Conservation (phyloP, 2,888 invertebrate species). For the Mallateleia sp. region DNA sequence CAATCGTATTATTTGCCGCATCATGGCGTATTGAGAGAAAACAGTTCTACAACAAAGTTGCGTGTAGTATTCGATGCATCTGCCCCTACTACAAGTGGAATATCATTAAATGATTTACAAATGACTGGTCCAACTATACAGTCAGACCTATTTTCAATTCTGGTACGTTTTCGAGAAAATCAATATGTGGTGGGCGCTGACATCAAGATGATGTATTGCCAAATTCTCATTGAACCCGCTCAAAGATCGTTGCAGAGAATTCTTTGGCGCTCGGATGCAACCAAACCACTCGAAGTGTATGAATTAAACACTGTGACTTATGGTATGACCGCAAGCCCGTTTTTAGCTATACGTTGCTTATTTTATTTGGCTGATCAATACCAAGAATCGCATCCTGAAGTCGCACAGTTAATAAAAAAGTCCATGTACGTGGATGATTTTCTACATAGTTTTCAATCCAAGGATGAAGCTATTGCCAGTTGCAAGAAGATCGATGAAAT, state of each 20-base stretch:
- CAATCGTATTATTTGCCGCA: slow-evolving; percentile 80
- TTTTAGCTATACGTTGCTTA: slow-evolving; percentile 74
- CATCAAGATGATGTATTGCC: slow-evolving; percentile 83
- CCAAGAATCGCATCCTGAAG: slow-evolving; percentile 1
- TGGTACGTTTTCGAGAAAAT: slow-evolving; percentile 76
- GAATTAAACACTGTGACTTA: slow-evolving; percentile 80
- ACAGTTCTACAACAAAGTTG: slow-evolving; percentile 80
- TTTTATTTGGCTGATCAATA: slow-evolving; percentile 34
- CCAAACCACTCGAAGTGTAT: slow-evolving; percentile 37
- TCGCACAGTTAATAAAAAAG: slow-evolving; percentile 6
- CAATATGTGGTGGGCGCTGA: slow-evolving; percentile 79
- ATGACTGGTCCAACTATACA: slow-evolving; percentile 79
- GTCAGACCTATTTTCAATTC: slow-evolving; percentile 66
- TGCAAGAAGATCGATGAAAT: slow-evolving; percentile 58
- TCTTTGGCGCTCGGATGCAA: slow-evolving; percentile 78
- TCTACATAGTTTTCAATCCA: slow-evolving; percentile 68
- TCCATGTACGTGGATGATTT: slow-evolving; percentile 83
- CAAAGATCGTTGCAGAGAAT: slow-evolving; percentile 80
- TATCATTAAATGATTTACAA: slow-evolving; percentile 79
- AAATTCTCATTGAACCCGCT: slow-evolving; percentile 48
- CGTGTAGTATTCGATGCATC: slow-evolving; percentile 84
- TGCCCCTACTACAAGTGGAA: slow-evolving; percentile 68
- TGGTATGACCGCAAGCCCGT: slow-evolving; percentile 79
- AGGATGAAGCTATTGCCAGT: slow-evolving; percentile 65
- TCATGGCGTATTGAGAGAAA: slow-evolving; percentile 79